Conservation (phyloP, 1,140 invertebrate genomes). For the Drosophila trapezifrons region DNA sequence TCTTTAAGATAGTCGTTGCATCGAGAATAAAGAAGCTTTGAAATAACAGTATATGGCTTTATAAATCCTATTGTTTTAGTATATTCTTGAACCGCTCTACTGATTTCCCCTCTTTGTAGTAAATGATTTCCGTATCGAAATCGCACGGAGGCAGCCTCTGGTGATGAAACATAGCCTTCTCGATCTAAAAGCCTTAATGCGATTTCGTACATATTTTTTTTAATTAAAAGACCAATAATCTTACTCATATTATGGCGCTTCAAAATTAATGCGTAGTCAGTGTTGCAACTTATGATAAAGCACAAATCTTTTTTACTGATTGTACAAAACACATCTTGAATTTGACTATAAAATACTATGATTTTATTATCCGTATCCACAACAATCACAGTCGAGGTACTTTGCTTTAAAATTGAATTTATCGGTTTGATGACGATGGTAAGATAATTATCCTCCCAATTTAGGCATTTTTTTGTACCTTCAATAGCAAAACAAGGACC, state of each 20-base stretch:
- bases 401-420: background rate
- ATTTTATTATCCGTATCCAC: conserved; percentile 65
- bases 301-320: conserved; percentile 11
- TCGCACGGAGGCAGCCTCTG: conserved; percentile 34
- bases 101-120: conserved; percentile 31
- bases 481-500: conserved; percentile 67
- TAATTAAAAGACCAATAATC: conserved; percentile 36
- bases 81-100: conserved; percentile 52
- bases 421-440: conserved; percentile 35
- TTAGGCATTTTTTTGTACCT: conserved; percentile 49
- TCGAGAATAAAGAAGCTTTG: conserved; percentile 52
- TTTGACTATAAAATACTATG: conserved; percentile 55
- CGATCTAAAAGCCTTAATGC: conserved; percentile 51
- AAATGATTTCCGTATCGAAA: conserved; percentile 66
- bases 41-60: conserved; percentile 62
- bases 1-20: conserved; percentile 46
- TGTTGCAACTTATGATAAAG: conserved; percentile 42
- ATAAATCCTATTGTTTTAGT: conserved; percentile 54
- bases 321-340: conserved; percentile 42
- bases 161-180: conserved; percentile 5
- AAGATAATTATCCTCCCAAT: conserved; percentile 52
- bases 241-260: conserved; percentile 32
- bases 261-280: conserved; percentile 24
- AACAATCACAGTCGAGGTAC: conserved; percentile 28
- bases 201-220: conserved; percentile 54